phyloP scores from a whole-genome alignment of 2,888 invertebrate genomes.

The Drosophila differens region DNA sequence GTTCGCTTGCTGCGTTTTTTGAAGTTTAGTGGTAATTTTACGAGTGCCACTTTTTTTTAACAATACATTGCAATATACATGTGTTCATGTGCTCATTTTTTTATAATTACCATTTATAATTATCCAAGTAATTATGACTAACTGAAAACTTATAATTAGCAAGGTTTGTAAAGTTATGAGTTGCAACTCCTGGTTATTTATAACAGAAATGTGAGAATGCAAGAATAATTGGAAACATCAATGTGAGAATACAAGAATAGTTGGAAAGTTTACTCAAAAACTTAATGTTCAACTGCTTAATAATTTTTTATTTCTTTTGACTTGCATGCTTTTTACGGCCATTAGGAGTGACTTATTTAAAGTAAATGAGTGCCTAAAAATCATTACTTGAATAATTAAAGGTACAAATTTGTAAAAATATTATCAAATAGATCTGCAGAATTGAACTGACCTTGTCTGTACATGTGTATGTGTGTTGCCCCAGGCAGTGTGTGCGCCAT shows the following conservation, averaged over 20 bases:
- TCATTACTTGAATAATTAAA: conserved; percentile 11
- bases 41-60: not conserved
- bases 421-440: not conserved
- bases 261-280: not conserved
- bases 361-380: not conserved
- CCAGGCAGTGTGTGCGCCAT: conserved; percentile 22
- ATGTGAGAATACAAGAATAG: not conserved
- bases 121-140: not conserved
- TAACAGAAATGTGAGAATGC: not conserved
- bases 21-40: conserved; percentile 3
- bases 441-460: not conserved
- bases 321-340: not conserved
- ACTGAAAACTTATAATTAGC: not conserved
- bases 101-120: not conserved
- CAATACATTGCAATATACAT: not conserved
- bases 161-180: not conserved
- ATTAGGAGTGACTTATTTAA: not conserved
- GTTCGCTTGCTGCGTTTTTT: conserved; percentile 1
- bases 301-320: not conserved
- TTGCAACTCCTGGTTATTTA: not conserved
- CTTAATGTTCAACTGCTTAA: not conserved
- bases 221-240: not conserved
- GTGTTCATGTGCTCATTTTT: not conserved
- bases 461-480: conserved; percentile 7
- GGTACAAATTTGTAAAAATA: not conserved